A percentile compares a stretch with the other conserved stretches of the same genome.
Conservation (phyloP, 2,888 invertebrate species). For the Empis stercorea region DNA sequence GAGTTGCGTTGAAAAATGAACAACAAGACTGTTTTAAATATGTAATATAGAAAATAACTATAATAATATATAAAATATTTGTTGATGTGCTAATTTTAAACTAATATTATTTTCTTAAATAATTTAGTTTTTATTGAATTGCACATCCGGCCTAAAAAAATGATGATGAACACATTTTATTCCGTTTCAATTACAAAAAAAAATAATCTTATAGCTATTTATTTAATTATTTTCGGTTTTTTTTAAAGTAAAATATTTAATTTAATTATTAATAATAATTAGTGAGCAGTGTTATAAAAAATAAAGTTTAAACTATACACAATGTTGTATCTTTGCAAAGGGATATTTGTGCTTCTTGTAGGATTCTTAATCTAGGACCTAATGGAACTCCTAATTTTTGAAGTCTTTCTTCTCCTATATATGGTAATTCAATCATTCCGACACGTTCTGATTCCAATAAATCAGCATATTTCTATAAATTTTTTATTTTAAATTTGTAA, state of each 20-base stretch:
- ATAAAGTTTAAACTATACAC: slow-evolving; percentile 43
- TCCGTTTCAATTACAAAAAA: no score
- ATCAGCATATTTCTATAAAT: slow-evolving; percentile 68
- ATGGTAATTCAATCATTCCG: slow-evolving; percentile 82
- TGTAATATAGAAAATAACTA: no score
- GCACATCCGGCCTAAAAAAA: slow-evolving; percentile 1
- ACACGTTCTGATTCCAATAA: slow-evolving; percentile 75
- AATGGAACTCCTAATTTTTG: slow-evolving; percentile 83
- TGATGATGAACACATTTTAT: no score
- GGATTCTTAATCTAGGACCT: slow-evolving; percentile 74
- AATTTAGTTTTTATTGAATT: not conserved
- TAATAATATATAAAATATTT: no score
- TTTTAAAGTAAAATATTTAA: no score
- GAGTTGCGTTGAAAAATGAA: no score
- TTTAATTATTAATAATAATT: no score
- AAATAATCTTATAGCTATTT: no score
- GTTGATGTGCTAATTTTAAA: no score
- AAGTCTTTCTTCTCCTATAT: slow-evolving; percentile 75
- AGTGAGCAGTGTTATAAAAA: not conserved
- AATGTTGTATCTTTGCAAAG: slow-evolving; percentile 46
- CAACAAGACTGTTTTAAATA: no score
- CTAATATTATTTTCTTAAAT: no score
- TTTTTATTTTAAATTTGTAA: slow-evolving; percentile 1
- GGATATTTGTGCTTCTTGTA: slow-evolving; percentile 69
- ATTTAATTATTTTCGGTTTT: no score